Conservation (phyloP, 2,113 vertebrate species). For the Protomyctophum bolini region DNA sequence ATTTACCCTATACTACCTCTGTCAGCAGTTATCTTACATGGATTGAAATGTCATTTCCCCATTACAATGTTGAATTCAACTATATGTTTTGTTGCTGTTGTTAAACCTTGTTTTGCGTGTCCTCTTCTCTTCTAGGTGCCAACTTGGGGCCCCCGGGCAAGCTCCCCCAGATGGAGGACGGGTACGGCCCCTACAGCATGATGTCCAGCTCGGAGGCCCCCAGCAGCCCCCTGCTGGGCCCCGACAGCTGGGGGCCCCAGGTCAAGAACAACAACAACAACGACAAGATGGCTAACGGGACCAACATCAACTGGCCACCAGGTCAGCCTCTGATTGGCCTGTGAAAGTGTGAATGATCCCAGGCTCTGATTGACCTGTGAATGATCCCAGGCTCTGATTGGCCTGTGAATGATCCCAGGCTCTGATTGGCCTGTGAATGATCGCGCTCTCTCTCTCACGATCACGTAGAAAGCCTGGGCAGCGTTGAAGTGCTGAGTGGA, state of each 20-base stretch:
- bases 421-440: no score
- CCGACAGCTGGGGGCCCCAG: conserved; percentile 91
- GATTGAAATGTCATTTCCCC: no score
- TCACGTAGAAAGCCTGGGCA: no score
- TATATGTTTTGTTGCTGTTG: no score
- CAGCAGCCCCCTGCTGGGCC: conserved; percentile 86
- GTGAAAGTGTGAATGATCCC: no score
- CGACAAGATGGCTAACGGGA: conserved; percentile 94
- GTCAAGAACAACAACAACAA: conserved; percentile 84
- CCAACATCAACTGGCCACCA: conserved; percentile 97
- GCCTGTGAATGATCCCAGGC: no score
- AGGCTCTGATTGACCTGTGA: no score
- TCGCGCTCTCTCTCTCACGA: no score
- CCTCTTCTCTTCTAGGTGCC: conserved; percentile 77
- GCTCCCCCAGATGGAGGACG: conserved; percentile 88
- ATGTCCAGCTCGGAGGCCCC: conserved; percentile 89
- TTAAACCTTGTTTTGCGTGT: background rate
- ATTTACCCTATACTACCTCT: no score
- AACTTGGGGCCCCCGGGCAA: conserved; percentile 90
- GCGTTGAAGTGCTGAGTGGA: no score
- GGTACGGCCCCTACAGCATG: conserved; percentile 89
- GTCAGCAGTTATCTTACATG: no score
- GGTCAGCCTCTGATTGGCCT: conserved; percentile 68
- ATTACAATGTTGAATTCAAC: no score
- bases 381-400: background rate